A percentile compares a stretch with the other conserved stretches of the same genome.
Evolutionary conservation across 2,797 vertebrate genomes (phyloP).

Genomic region (Nasua narica): DNA sequence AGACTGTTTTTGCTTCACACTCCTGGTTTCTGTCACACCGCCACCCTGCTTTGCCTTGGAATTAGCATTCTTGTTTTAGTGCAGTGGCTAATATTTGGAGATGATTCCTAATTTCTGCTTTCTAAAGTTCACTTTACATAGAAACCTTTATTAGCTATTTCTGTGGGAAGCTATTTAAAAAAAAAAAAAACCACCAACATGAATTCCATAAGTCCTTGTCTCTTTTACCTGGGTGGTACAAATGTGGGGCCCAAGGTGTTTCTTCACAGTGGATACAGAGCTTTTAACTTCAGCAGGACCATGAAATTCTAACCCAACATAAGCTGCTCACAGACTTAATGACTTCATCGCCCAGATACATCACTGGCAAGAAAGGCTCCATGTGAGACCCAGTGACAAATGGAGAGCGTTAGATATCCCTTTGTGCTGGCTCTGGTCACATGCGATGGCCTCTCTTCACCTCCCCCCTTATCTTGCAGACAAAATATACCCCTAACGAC

Average conservation of each 20-base stretch:
- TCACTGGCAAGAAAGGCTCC: not conserved
- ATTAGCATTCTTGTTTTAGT: not conserved
- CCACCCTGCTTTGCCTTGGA: not conserved
- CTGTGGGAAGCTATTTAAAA: not conserved
- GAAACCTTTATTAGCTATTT: not conserved
- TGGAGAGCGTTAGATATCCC: not conserved
- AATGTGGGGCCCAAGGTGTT: not conserved
- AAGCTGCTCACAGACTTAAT: not conserved
- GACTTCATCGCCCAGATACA: not conserved
- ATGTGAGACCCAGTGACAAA: not conserved
- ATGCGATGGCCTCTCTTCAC: not conserved
- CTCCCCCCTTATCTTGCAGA: not conserved
- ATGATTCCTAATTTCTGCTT: not conserved
- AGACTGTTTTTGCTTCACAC: not conserved
- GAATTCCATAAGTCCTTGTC: not conserved
- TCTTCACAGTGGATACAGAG: not conserved
- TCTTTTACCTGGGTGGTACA: not conserved
- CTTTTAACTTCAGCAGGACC: not conserved
- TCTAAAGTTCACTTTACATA: not conserved
- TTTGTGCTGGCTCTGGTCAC: not conserved
- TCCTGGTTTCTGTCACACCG: not conserved
- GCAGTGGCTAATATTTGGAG: not conserved
- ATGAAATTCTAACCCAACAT: not conserved
- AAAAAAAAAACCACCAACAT: not conserved
- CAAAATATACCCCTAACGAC: not conserved